Evolutionary conservation across 92 coral and sea anemone genomes (phyloP).

Genomic region (Porites lobata): DNA sequence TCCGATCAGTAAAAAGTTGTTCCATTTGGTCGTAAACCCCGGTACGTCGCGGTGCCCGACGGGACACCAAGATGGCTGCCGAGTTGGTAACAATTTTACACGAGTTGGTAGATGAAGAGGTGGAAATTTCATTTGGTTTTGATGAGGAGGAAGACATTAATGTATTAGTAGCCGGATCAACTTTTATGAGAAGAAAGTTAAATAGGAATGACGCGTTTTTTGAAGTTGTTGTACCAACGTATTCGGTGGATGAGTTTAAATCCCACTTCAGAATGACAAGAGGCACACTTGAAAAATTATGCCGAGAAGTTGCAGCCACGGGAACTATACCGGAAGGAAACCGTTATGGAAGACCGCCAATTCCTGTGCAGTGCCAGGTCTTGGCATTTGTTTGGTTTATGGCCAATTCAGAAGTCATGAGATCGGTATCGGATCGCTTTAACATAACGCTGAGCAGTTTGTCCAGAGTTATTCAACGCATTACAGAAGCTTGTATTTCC

Average conservation of each 20-base stretch:
- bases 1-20: too few relatives aligned
- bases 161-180: too few relatives aligned
- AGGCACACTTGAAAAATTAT: slow-evolving; percentile 41
- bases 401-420: slow-evolving; percentile 51
- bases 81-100: too few relatives aligned
- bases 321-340: slow-evolving; percentile 30
- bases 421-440: slow-evolving; percentile 61
- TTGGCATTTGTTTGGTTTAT: slow-evolving; percentile 68
- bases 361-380: slow-evolving; percentile 58
- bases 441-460: slow-evolving; percentile 65
- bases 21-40: too few relatives aligned
- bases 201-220: slow-evolving; percentile 40
- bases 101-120: too few relatives aligned
- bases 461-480: slow-evolving; percentile 55
- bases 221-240: slow-evolving; percentile 35
- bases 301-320: slow-evolving; percentile 48
- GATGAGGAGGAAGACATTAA: too few relatives aligned
- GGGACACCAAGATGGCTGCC: too few relatives aligned
- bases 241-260: slow-evolving; percentile 56
- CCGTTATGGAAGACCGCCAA: slow-evolving; percentile 66
- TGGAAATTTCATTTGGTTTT: too few relatives aligned
- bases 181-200: slow-evolving; percentile 36
- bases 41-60: too few relatives aligned
- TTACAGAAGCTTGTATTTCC: slow-evolving; percentile 38
- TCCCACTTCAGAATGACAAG: slow-evolving; percentile 59